Evolutionary conservation across 2,113 vertebrate species (phyloP), one percentile per base, ranked within the genome.

Genomic region (Ammodytes dubius): DNA sequence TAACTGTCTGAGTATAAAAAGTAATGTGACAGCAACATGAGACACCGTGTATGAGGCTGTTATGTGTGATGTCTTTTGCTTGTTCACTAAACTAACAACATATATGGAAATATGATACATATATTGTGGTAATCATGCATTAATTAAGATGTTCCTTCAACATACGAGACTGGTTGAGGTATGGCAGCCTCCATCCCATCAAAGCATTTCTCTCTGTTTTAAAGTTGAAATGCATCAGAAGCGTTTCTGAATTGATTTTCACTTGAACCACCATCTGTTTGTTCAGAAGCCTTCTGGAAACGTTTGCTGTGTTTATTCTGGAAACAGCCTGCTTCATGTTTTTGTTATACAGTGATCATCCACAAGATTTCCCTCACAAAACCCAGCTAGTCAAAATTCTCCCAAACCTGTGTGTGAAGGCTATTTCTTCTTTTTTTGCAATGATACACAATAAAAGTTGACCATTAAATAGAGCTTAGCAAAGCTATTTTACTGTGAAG

Each of bases 181-280:
- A 42, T 53, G 53, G 35, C 3, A 57, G 14, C 17, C 39, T 49
- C 35, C 27, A 53, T 72, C 35, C 73, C 60, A 37, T 78, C 53
- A 69, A 46, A 56, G 40, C n/a, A 42, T 17, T 13, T 54, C 47
- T 52, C 12, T 57, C 54, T 49, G 49, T 54, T 59, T 46, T 50
- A 14, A 53, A 3, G 15, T 59, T 13, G 52, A 82, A 86, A 77
- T 54, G 67, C 64, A 77, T 27, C 19, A 77, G 70, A 77, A 54
- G 37, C 42, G 73, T 79, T 65, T 74, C 56, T 76, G 57, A 82
- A 53, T 59, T 69, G 72, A 58, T 57, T 84, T 66, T 63, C 45
- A 46, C 35, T 80, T 80, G 39, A 84, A 87, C 63, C 85, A 53
- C 82, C 83, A 88, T 76, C 77, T 91, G 68, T 66, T 66, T 71